Evolutionary conservation across 2,797 vertebrate species (phyloP), one percentile per base, ranked within the genome.

Genomic region (Tympanoctomys barrerae): DNA sequence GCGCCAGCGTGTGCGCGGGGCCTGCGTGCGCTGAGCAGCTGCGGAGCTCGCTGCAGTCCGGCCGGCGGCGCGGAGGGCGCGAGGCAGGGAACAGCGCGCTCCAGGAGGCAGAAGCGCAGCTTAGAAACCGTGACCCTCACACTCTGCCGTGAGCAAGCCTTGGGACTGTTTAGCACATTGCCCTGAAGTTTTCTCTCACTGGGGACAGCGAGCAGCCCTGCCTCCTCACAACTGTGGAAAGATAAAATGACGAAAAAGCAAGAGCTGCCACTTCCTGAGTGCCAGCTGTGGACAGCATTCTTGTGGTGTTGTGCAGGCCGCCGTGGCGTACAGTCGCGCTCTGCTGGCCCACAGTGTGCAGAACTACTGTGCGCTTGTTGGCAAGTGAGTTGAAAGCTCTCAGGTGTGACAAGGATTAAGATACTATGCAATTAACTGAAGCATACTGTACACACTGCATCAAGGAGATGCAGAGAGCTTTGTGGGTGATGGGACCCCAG

Each of bases 351-450:
- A 80, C 57, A 39, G 24, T 64, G 64, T 49, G 71, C 61, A 39
- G 9, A 87, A 46, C 68, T 81, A 8, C 42, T 52, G 0, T 18
- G 5, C 66, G 3, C 36, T 12, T 36, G 84, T 46, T 28, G 19
- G 59, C 49, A 89, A 93, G 64, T 62, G 82, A 49, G 90, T 75
- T 81, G 87, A 82, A 90, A 95, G 88, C 52, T 83, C 26, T 83
- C 26, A 82, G 96, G 46, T 96, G 14, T 77, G 80, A 0, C 42
- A 16, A 52, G 57, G 87, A 46, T 73, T 59, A 73, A 52, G 13
- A 28, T 64, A 54, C 4, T 21, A 7, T 64, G 66, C 73, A 94
- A 87, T 90, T 70, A 52, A 70, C 80, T 46, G 57, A 96, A 85
- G 28, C 22, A 28, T 61, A 3, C 26, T 59, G 33, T 87, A 36